These are phyloP conservation scores for Leptinotarsa lineolata DNA, from an alignment of 1,140 invertebrate genomes.

Conservation along the genomic window DNA sequence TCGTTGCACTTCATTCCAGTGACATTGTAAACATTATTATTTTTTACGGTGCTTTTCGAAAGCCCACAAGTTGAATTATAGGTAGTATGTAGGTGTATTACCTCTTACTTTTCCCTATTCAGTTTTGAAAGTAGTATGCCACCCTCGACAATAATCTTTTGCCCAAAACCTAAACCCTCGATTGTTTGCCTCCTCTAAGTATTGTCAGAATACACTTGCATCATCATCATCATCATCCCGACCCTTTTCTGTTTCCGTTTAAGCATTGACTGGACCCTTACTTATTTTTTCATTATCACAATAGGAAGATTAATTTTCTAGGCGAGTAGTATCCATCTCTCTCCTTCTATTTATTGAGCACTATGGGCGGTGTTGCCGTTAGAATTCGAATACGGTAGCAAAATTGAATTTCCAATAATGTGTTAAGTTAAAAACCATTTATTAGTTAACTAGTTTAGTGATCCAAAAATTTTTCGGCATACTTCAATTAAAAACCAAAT, in stretches of 20 bases:
- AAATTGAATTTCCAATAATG: neutral
- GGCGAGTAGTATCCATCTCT: neutral
- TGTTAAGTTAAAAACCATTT: no score
- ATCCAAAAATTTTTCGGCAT: no score
- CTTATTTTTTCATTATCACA: neutral
- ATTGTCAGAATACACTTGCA: neutral
- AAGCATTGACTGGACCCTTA: neutral
- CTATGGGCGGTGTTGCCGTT: neutral
- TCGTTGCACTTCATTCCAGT: no score
- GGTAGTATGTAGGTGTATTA: no score
- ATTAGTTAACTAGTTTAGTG: no score
- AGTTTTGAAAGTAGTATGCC: neutral
- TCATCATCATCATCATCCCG: neutral
- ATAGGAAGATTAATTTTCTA: slow-evolving; percentile 3
- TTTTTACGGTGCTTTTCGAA: no score
- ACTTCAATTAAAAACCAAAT: no score
- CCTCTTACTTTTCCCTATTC: no score
- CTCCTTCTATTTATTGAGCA: neutral
- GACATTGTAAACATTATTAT: no score
- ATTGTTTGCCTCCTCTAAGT: neutral
- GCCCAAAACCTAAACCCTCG: neutral
- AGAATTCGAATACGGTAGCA: neutral
- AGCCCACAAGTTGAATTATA: no score
- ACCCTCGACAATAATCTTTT: neutral
- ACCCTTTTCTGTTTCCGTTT: neutral